Evolutionary conservation across 2,113 vertebrate species (phyloP).

Genomic region (Centropus bengalensis): DNA sequence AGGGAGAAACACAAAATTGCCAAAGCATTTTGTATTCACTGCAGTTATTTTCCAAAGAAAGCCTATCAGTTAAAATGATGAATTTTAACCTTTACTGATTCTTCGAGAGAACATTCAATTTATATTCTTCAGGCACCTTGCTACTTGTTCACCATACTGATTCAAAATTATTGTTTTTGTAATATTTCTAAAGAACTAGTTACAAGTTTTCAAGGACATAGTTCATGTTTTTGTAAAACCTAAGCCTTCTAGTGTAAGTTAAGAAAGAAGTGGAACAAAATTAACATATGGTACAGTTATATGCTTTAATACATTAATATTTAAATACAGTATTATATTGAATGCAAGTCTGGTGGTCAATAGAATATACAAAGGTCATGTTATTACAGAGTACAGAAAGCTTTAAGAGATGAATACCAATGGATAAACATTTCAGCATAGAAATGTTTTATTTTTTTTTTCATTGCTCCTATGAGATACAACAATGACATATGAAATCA

Average conservation of each 20-base stretch:
- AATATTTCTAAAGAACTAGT: constrained; percentile 76
- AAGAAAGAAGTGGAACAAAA: constrained; percentile 10
- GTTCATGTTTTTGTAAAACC: constrained; percentile 42
- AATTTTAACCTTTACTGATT: constrained; percentile 86
- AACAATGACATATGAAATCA: constrained; percentile 21
- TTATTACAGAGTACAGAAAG: constrained; percentile 46
- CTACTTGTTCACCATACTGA: constrained; percentile 78
- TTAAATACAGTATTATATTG: constrained; percentile 55
- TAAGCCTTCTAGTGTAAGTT: constrained; percentile 53
- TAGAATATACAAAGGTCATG: constrained; percentile 67
- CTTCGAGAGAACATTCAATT: constrained; percentile 81
- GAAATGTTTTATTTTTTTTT: neutral
- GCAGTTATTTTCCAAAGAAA: constrained; percentile 76
- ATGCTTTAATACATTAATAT: constrained; percentile 64
- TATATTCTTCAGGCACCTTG: constrained; percentile 79
- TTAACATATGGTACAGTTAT: constrained; percentile 33
- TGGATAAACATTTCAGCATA: constrained; percentile 32
- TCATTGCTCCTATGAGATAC: neutral
- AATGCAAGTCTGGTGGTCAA: constrained; percentile 49
- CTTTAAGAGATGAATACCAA: constrained; percentile 58
- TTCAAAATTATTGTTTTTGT: constrained; percentile 82
- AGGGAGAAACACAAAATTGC: constrained; percentile 66
- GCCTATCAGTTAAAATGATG: constrained; percentile 85
- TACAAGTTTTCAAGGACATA: constrained; percentile 76
- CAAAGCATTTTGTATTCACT: constrained; percentile 77